Evolutionary conservation across 2,888 invertebrate species (phyloP), one percentile per base, ranked within the genome.

Genomic region (Trissolcus brochymenae): DNA sequence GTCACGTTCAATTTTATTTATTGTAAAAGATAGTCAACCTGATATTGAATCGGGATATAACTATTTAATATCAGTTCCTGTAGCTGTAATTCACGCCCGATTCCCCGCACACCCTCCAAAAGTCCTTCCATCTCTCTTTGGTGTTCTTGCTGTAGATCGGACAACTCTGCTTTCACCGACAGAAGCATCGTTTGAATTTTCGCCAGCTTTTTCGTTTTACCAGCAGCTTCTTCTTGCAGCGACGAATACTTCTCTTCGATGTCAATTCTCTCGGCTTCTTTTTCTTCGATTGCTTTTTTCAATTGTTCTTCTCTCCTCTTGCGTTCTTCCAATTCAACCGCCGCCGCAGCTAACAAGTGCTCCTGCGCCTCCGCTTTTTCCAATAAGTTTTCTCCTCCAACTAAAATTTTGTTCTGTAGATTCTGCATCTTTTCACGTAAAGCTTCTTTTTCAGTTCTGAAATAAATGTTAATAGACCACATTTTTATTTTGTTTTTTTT

Each of bases 351-450:
- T 60, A 99, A 91, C 65, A 99, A 91, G 73, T 93, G 92, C 67
- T 98, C 95, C 89, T 99, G 99, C 0, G 96, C 94, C 87, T 98
- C 97, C 0, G 98, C 98, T 88, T 98, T 98, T 88, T 99, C 99
- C 78, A 99, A 91, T 6, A 99, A 92, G 90, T 99, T 99, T 90
- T 98, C 99, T 0, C 99, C 99, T 0, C 99, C 99, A 0, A 99
- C 96, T 19, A 99, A 92, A 66, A 99, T 97, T 89, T 98, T 98
- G 81, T 96, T 96, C 88, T 99, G 98, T 59, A 99, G 92, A 6
- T 95, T 94, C 78, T 94, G 93, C 68, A 99, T 92, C 87, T 98
- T 98, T 74, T 95, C 94, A 72, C 94, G 92, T 4, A 98, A 88
- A 60, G 94, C 93, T 78, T 95, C 94, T 87, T 97, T 97, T 86